Evolutionary conservation across 2,113 vertebrate species (phyloP), one percentile per base, ranked within the genome.

Genomic region (Pica pica): DNA sequence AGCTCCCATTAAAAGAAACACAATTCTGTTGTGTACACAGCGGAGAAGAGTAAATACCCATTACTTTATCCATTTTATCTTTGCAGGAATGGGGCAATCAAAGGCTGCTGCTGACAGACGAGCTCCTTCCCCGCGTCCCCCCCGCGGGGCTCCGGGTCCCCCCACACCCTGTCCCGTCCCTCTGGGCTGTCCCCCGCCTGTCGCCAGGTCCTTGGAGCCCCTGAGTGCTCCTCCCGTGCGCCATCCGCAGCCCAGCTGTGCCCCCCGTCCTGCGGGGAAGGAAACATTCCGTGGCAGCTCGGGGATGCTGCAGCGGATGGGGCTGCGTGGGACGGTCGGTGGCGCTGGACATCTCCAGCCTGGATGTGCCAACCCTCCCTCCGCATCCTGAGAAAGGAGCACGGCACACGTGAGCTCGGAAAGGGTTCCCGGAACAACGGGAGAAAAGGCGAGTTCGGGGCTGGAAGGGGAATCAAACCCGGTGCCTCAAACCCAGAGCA

Each of bases 31-130:
- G 85, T 90, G 95, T 85, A 73, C 82, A 77, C 68, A 31, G 93
- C 65, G 6, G 91, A 74, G 87, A 96, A 95, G 92, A 96, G 94
- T 95, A 97, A 97, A 96, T 88, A 95, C 91, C 77, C 93, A 94
- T 96, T 82, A 37, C 91, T 95, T 97, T 94, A 94, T 69, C 56
- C 64, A 2, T 59, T 94, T 94, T 76, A 88, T 93, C 91, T 89
- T 78, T 83, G 56, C 86, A 41, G 7, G 8, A 80, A 55, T 1
- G 41, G 35, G 46, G 78, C 93, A 59, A 75, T 82, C 89, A 59
- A 59, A 85, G 53, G 42, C 74, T 75, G 81, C 63, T 49, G 37
- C 2, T 46, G 57, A 60, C n/a, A 67, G 60, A 74, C 15, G 69
- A 47, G 41, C 64, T 49, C 16, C 3, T 47, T 53, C 55, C 21